phyloP scores from a whole-genome alignment of 2,888 invertebrate genomes.

The Thalpophila matura region DNA sequence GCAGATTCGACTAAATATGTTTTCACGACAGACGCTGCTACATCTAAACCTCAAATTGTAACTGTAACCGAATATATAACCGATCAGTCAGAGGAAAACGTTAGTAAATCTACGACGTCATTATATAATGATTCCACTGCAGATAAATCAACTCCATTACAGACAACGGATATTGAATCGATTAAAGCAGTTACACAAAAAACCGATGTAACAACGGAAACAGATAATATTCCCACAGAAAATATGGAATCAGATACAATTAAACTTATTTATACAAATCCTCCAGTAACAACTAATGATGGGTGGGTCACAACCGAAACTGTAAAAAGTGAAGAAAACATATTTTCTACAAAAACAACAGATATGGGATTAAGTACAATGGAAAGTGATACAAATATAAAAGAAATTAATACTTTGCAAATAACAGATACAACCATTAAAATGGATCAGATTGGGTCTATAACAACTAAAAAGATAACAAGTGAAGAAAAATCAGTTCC shows the following conservation, averaged over 20 bases:
- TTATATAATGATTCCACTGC: not conserved
- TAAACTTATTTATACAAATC: not conserved
- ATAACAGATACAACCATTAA: conserved; percentile 12
- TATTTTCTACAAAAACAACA: not conserved
- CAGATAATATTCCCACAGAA: not conserved
- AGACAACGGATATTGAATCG: not conserved
- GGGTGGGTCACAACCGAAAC: conserved; percentile 12
- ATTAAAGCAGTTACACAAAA: not conserved
- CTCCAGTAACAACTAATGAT: not conserved
- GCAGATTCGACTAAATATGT: not conserved
- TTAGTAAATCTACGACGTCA: not conserved
- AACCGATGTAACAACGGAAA: not conserved
- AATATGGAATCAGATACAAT: not conserved
- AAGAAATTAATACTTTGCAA: conserved; percentile 16
- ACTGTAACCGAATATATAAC: conserved; percentile 26
- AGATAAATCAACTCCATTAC: not conserved
- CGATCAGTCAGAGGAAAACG: not conserved
- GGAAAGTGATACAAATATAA: conserved; percentile 22
- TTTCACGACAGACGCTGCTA: not conserved
- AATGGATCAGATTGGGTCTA: not conserved
- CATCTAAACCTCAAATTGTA: conserved; percentile 1
- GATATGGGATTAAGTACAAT: conserved; percentile 6
- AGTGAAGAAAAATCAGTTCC: not conserved
- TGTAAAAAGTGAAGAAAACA: not conserved
- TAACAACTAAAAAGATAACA: conserved; percentile 5